Percentiles rank a stretch among this genome's conserved stretches.
phyloP scores from a whole-genome alignment of 2,888 invertebrate genomes.

The Anarsia innoxiella region DNA sequence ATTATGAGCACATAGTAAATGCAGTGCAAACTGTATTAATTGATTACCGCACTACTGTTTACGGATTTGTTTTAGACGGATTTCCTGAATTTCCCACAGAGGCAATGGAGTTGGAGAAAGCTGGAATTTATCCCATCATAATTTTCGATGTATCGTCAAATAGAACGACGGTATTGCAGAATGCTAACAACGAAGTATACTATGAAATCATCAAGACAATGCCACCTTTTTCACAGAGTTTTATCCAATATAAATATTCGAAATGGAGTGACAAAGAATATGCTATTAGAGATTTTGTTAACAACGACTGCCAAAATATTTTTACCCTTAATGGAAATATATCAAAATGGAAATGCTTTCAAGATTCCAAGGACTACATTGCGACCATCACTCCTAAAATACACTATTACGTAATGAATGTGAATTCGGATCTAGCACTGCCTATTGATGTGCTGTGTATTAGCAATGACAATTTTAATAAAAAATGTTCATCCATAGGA shows the following conservation, averaged over 20 bases:
- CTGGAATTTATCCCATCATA: conserved; percentile 74
- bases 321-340: conserved; percentile 58
- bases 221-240: conserved; percentile 47
- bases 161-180: conserved; percentile 44
- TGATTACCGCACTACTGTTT: conserved; percentile 56
- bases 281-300: conserved; percentile 64
- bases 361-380: conserved; percentile 47
- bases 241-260: conserved; percentile 55
- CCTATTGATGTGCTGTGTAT: conserved; percentile 69
- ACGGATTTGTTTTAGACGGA: conserved; percentile 79
- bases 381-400: conserved; percentile 52
- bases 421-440: conserved; percentile 56
- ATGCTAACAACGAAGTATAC: conserved; percentile 51
- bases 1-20: conserved; percentile 58
- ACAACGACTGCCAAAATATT: conserved; percentile 72
- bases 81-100: conserved; percentile 73
- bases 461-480: conserved; percentile 68
- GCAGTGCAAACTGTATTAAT: conserved; percentile 69
- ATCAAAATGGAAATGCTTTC: conserved; percentile 74
- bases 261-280: conserved; percentile 49
- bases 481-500: conserved; percentile 64
- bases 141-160: conserved; percentile 68
- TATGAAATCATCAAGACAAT: conserved; percentile 38
- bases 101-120: conserved; percentile 56
- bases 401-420: conserved; percentile 66